Conservation (phyloP, 2,113 vertebrate genomes). For the Cryptomyrus ogoouensis region DNA sequence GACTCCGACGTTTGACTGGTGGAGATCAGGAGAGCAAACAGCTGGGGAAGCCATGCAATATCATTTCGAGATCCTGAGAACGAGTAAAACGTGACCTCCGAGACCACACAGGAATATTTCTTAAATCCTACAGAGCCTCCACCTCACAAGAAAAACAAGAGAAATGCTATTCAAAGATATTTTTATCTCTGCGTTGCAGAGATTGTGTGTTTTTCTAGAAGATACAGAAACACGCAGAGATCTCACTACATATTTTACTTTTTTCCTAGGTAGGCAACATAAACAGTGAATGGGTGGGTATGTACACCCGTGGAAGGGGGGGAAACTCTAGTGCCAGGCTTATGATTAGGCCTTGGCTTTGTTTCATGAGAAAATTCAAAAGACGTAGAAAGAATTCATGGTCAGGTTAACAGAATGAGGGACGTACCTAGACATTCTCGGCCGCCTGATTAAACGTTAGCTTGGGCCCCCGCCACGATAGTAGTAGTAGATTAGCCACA, state of each 20-base stretch:
- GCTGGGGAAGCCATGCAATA: not conserved
- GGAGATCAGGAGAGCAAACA: not conserved
- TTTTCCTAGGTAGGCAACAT: not conserved
- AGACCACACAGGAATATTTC: not conserved
- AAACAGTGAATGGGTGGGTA: not conserved
- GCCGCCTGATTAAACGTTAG: too few relatives aligned
- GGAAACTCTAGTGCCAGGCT: not conserved
- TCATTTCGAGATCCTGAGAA: not conserved
- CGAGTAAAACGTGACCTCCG: not conserved
- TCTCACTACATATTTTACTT: not conserved
- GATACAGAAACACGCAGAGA: not conserved
- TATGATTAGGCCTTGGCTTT: not conserved
- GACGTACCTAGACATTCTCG: not conserved
- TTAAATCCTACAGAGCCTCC: not conserved
- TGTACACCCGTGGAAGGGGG: not conserved
- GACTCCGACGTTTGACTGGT: not conserved
- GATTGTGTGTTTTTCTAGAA: not conserved
- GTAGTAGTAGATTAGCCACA: not conserved
- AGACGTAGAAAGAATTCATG: not conserved
- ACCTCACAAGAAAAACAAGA: not conserved
- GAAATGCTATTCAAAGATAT: not conserved
- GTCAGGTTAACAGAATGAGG: not conserved
- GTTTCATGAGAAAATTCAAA: not conserved
- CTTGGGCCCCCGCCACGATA: not conserved
- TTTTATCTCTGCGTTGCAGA: not conserved